Conservation (phyloP, 1,140 invertebrate species). For the Neelides sp. region DNA sequence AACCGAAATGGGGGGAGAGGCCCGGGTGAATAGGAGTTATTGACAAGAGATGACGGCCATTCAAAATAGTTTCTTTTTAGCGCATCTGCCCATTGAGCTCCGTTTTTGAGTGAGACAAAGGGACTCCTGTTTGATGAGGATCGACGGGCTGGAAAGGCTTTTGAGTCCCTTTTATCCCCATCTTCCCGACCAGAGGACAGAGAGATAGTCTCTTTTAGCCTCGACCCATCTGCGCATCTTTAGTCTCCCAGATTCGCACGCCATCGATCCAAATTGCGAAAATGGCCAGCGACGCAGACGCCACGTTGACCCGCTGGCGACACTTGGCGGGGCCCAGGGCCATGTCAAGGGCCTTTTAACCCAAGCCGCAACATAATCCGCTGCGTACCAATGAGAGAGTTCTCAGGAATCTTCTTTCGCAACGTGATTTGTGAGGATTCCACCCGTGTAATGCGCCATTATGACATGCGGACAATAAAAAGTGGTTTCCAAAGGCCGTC, state of each 20-base stretch:
- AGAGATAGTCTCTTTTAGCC: too few species aligned
- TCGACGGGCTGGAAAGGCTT: constrained; percentile 9
- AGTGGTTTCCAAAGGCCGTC: too few species aligned
- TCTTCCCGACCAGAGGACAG: too few species aligned
- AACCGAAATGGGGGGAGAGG: not conserved
- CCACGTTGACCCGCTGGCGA: too few species aligned
- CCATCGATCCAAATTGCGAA: constrained; percentile 37
- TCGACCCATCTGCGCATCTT: constrained; percentile 28
- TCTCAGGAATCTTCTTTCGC: too few species aligned
- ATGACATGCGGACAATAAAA: too few species aligned
- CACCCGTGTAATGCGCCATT: too few species aligned
- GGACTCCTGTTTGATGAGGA: constrained; percentile 6
- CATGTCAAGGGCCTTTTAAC: not conserved
- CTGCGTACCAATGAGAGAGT: too few species aligned
- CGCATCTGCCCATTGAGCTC: constrained; percentile 9
- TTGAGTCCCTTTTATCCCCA: too few species aligned
- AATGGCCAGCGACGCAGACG: constrained; percentile 38
- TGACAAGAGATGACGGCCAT: constrained; percentile 3
- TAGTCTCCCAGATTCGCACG: constrained; percentile 37
- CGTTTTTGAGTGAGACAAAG: constrained; percentile 1
- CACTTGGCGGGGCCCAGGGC: constrained; percentile 8
- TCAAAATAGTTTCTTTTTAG: constrained; percentile 1
- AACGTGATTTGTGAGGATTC: too few species aligned
- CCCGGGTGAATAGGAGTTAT: not conserved
- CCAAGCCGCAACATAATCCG: too few species aligned